Evolutionary conservation across 1,140 invertebrate species (phyloP), one percentile per base, ranked within the genome.

Genomic region (Panulirus ornatus): DNA sequence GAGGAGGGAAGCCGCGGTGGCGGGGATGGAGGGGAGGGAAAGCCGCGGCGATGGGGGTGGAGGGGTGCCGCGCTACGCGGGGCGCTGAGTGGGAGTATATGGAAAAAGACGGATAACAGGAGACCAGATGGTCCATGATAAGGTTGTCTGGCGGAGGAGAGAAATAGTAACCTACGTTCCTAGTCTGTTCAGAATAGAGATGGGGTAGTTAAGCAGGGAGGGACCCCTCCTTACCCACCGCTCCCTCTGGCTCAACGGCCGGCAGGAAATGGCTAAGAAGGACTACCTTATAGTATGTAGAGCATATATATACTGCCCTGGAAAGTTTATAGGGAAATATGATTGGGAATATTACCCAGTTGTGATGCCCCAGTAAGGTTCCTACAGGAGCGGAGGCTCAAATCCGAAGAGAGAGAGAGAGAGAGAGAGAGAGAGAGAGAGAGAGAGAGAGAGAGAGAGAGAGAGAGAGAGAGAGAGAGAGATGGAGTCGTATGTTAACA

Each of bases 391-490:
- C 44, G 44, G 76, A 79, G 38, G 44, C 36, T 22, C 44, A 42
- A 22, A 79, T n/a, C 40, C 0, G 22, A 8, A 34, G 47, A 38
- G 6, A 27, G 54, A 63, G 9, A 38, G 51, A 38, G 30, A 63
- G 30, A 38, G 30, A 14, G 58, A 58, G 47, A 54, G 6, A 19
- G 51, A 54, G 42, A 34, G 81, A 84, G 42, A 30, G 1, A 34
- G 76, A 16, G 42, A 6, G 76, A 40, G 76, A 14, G 76, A 51
- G 76, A 79, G 42, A 22, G 76, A 79, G 22, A 34, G 76, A 22
- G 40, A 51, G 76, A 79, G 76, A 79, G 76, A 36, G 71, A 75
- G 71, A 75, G 70, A 71, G 30, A 71, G 16, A 71, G 70, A n/a
- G 16, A 22, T 42, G n/a, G 44, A 79, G 44, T 42, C 30, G 44